Base-by-base conservation (phyloP, 2,888 invertebrate genomes). In the Calliopum simillimum region DNA sequence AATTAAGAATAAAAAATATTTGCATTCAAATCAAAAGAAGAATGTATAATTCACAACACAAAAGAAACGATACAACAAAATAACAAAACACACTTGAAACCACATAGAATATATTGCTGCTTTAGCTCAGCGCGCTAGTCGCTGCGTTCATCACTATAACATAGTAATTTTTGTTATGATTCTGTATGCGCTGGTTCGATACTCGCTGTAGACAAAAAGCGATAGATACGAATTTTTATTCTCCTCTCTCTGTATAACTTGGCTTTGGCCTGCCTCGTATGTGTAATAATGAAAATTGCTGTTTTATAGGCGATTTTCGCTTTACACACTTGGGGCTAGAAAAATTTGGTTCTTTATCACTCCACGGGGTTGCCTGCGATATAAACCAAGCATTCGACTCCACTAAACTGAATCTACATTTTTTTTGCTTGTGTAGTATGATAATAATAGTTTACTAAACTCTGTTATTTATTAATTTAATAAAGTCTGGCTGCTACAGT, bases 281-380 rank as follows among this genome's bases (percentile, higher is more conserved):
- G 73, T 71, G 76, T 76, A 21, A 64, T 58, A 69, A 74, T 77
- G 74, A 75, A 74, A 76, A 74, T 78, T 70, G 80, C 77, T 78
- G 74, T 67, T 75, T 76, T 71, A 77, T 76, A 76, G 69, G 79
- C 78, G 71, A 71, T 80, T 81, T 79, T 73, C 80, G 74, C 69
- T 71, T 70, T 71, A 73, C 75, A n/a, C n/a, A n/a, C 67, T 75
- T 69, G 75, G 81, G 82, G 82, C 82, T 76, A 82, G 71, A 82
- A 12, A 55, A 74, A 77, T 64, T 46, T 68, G 71, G 71, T 77
- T 74, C 71, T 62, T 49, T 66, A 58, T 77, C 81, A 82, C 82
- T 81, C 83, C 81, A 80, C 80, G 79, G 79, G 74, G 77, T 75
- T 69, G 49, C 21, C 33, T 43, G 75, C 68, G 68, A 49, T 44